A percentile compares a stretch with the other conserved stretches of the same genome.
phyloP scores from a whole-genome alignment of 2,797 vertebrate genomes.

The Botia almorhae region DNA sequence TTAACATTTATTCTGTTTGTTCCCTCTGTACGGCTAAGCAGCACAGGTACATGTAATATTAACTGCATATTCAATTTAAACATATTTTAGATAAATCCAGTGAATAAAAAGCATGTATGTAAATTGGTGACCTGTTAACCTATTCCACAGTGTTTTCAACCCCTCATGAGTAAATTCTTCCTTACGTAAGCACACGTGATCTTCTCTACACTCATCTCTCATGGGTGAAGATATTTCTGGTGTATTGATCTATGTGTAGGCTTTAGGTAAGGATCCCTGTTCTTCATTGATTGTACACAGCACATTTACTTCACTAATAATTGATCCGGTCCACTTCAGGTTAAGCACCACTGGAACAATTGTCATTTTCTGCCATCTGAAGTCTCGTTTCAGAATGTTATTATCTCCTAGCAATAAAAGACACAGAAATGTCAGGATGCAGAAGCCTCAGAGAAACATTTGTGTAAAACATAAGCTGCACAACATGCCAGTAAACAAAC shows the following conservation, averaged over 20 bases:
- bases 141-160: constrained; percentile 4
- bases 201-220: constrained; percentile 50
- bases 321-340: constrained; percentile 14
- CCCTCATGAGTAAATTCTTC: constrained; percentile 19
- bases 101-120: constrained; percentile 4
- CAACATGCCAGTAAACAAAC: too few relatives aligned
- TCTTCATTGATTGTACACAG: constrained; percentile 38
- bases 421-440: background rate
- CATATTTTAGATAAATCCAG: background rate
- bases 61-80: background rate
- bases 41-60: background rate
- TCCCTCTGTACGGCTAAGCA: background rate
- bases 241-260: constrained; percentile 44
- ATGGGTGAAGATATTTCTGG: constrained; percentile 60
- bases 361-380: background rate
- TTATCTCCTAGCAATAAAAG: background rate
- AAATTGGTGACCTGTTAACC: background rate
- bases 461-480: too few relatives aligned
- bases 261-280: constrained; percentile 41
- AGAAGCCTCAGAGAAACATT: background rate
- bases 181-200: constrained; percentile 50
- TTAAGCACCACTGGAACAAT: background rate
- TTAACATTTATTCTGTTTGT: background rate
- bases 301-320: constrained; percentile 12
- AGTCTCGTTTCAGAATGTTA: background rate